phyloP scores from a whole-genome alignment of 1,140 invertebrate species.

The Euwallacea fornicatus region DNA sequence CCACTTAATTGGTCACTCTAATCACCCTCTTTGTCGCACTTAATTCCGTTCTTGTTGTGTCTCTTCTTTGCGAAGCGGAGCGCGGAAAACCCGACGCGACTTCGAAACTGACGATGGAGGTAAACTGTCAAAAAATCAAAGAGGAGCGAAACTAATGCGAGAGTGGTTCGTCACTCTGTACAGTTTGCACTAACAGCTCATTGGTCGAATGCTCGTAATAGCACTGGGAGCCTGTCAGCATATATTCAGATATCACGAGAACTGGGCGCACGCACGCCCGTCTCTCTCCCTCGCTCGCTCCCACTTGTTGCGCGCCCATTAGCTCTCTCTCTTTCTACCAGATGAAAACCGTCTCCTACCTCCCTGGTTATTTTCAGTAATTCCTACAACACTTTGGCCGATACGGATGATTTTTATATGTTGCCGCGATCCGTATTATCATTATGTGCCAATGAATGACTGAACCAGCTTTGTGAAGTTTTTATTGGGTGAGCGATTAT shows the following conservation, averaged over 20 bases:
- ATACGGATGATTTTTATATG: conserved; percentile 35
- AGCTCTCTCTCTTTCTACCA: conserved; percentile 42
- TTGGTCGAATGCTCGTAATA: conserved; percentile 52
- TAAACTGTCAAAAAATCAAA: conserved; percentile 51
- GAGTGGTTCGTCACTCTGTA: conserved; percentile 46
- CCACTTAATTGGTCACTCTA: conserved; percentile 2
- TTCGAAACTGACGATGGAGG: conserved; percentile 20
- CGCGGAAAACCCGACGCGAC: conserved; percentile 26
- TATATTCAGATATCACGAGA: conserved; percentile 53
- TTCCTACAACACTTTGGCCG: conserved; percentile 47
- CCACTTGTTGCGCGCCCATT: conserved; percentile 38
- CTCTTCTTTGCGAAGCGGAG: background rate
- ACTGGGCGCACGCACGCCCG: conserved; percentile 48
- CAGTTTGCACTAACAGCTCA: conserved; percentile 49
- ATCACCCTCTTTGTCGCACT: conserved; percentile 10
- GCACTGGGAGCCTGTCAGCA: conserved; percentile 55
- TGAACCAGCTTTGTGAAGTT: conserved; percentile 33
- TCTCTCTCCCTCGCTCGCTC: conserved; percentile 41
- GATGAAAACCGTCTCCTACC: conserved; percentile 48
- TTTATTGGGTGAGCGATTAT: conserved; percentile 34
- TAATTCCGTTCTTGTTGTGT: background rate
- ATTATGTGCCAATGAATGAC: conserved; percentile 28
- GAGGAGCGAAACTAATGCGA: conserved; percentile 41
- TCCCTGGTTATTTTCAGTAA: conserved; percentile 48
- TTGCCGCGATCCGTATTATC: conserved; percentile 31